Conservation (phyloP, 2,797 vertebrate genomes). For the Microctenopoma lineatum region DNA sequence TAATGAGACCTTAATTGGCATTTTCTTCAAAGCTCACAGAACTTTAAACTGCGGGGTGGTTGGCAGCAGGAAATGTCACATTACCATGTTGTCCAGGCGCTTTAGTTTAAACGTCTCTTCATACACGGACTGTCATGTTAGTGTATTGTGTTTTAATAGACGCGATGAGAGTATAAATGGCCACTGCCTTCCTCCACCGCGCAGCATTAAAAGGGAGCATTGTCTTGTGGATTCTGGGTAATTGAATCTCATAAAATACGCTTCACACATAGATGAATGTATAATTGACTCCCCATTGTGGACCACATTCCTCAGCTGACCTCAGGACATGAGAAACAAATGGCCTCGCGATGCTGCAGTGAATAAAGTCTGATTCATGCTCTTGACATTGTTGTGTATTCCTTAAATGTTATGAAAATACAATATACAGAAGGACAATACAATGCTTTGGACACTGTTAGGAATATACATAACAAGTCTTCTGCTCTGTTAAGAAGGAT, state of each 20-base stretch:
- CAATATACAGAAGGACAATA: conserved; percentile 82
- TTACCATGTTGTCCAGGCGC: conserved; percentile 70
- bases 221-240: conserved; percentile 34
- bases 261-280: conserved; percentile 28
- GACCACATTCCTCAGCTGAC: conserved; percentile 9
- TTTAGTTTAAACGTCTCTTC: conserved; percentile 60
- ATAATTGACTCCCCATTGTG: conserved; percentile 12
- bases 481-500: conserved; percentile 59
- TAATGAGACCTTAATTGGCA: conserved; percentile 75
- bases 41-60: conserved; percentile 54
- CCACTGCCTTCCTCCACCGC: conserved; percentile 16
- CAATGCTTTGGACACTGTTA: conserved; percentile 74
- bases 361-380: conserved; percentile 60
- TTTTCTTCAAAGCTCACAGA: conserved; percentile 72
- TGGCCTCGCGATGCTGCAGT: conserved; percentile 9
- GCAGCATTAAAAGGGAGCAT: conserved; percentile 24
- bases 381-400: conserved; percentile 75
- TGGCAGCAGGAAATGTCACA: conserved; percentile 76
- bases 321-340: conserved; percentile 12
- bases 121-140: conserved; percentile 37
- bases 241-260: conserved; percentile 44
- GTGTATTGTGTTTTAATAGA: conserved; percentile 31
- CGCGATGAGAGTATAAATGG: conserved; percentile 40
- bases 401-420: conserved; percentile 84
- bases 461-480: conserved; percentile 71